Base-by-base conservation (phyloP, 2,888 invertebrate species). In the Allolobophora icterica region DNA sequence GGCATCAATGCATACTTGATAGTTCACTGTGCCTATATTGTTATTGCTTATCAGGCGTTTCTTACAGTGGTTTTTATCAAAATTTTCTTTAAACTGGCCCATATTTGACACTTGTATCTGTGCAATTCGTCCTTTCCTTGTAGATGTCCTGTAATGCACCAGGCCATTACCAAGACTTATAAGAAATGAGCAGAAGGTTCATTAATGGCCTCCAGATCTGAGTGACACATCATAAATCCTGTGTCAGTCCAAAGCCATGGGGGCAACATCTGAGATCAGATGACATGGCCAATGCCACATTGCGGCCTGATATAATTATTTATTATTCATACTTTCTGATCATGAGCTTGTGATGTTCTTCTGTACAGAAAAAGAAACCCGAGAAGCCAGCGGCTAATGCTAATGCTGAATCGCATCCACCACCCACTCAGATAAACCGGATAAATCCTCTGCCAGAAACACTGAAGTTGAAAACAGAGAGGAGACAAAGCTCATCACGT, bases 401-500 rank as follows among this genome's bases (percentile, higher is more conserved):
- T 33, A 89, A 38, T 58, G 71, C 52, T 42, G 90, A 92, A 33
- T 89, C 94, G 97, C 98, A 84, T 91, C 98, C 98, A 84, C 98
- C 98, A 38, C 97, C 97, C 84, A 97, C 97, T 92, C 96, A 97
- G 92, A 97, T 98, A 94, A 97, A 97, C 95, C 97, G 97, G 95
- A 96, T 96, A 93, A 97, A 97, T 94, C 96, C 97, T 94, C 93
- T 93, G 92, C 96, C 96, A 90, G 96, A 96, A 24, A 96, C 97
- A 87, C 97, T 97, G 90, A 96, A 97, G 92, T 96, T 97, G 93
- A 97, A 97, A 95, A 97, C 97, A 95, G 97, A 98, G 94, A 97
- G 98, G 95, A 96, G 98, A 92, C 98, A 98, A 95, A 97, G 97
- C 95, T 98, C 98, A 94, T 98, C 98, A 94, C 96, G 98, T 93